phyloP scores from a whole-genome alignment of 2,797 vertebrate genomes.

The Emys orbicularis region DNA sequence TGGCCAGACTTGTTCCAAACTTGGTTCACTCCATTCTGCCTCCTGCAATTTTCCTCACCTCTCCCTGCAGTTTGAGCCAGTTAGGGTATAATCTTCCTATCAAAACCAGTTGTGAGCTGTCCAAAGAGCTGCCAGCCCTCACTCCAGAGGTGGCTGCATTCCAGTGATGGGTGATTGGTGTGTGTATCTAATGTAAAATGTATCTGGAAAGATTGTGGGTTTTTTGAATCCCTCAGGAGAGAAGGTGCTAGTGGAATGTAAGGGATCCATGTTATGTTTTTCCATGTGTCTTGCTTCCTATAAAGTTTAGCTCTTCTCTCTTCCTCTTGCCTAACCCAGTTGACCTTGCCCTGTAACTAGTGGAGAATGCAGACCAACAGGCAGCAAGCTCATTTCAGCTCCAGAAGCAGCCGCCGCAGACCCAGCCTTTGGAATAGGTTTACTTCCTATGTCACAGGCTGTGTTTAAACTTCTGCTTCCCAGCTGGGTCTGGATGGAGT shows the following conservation, averaged over 20 bases:
- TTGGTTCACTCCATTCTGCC: background rate
- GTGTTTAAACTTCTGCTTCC: background rate
- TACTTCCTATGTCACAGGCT: background rate
- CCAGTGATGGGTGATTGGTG: background rate
- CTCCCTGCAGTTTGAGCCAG: background rate
- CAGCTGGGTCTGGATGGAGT: background rate
- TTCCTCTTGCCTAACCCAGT: background rate
- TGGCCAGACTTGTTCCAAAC: background rate
- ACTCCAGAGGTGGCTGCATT: background rate
- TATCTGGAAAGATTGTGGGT: background rate
- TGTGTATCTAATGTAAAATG: background rate
- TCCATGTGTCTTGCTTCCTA: background rate
- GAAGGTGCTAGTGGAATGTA: background rate
- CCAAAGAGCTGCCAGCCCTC: background rate
- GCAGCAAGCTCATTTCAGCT: background rate
- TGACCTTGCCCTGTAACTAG: background rate
- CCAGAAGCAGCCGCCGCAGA: background rate
- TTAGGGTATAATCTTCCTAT: background rate
- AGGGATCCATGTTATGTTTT: background rate
- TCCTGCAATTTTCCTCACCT: background rate
- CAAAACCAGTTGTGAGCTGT: background rate
- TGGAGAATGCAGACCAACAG: background rate
- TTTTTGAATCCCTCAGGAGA: background rate
- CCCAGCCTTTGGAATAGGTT: background rate
- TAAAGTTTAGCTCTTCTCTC: background rate